Evolutionary conservation across 2,113 vertebrate species (phyloP), one percentile per base, ranked within the genome.

Genomic region (Aythya baeri): DNA sequence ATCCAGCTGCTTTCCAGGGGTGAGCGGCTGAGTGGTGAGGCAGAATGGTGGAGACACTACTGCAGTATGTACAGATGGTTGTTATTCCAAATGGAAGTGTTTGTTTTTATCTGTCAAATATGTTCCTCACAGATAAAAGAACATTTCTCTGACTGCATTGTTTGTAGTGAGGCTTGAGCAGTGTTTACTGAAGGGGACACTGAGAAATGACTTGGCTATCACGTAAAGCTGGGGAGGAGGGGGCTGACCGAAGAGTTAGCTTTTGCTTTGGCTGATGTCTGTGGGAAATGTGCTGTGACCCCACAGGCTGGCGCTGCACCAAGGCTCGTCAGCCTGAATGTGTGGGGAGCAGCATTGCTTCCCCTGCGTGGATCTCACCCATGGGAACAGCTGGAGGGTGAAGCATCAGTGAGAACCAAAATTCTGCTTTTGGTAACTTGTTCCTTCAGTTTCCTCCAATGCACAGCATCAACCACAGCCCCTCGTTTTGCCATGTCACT

Each of bases 1-100:
- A 49, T 70, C 70, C 92, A 96, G 92, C 91, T 91, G 92, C 27
- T 96, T 44, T 81, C 84, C 84, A 92, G 88, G 44, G 84, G 43
- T 3, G 18, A 88, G 41, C 49, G 91, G 83, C 91, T 72, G 82
- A 6, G 41, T 72, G 71, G 20, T 58, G 61, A 50, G 75, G 13
- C 8, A 43, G 65, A 46, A 29, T 31, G 58, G 71, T 61, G 61
- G 76, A 46, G 17, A 41, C 11, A 0, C 27, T 23, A 16, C 2
- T 61, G 81, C 31, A 38, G n/a, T 4, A 0, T 31, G 65, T 63
- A 61, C 91, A 84, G 57, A 55, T 49, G 89, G 54, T 6, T 81
- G 61, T 61, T 38, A 17, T 38, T 86, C 43, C 84, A 61, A 44
- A 72, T 38, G 38, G 88, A 80, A 75, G 65, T 2, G 23, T 46